These are phyloP conservation scores for Drosophila eohydei DNA, from an alignment of 2,888 invertebrate genomes.

Conservation along the genomic window DNA sequence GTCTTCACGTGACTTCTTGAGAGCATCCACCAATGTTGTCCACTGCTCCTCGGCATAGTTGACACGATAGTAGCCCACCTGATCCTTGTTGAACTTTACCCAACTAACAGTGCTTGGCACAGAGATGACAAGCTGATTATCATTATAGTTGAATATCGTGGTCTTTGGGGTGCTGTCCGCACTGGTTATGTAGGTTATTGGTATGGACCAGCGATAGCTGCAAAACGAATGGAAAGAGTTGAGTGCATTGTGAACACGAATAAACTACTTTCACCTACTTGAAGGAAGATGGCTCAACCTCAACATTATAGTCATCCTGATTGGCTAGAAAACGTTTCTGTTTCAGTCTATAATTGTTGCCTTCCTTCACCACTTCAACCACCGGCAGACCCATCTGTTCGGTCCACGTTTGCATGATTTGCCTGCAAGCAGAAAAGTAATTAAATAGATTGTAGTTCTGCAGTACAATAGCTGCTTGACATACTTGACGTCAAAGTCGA, in stretches of 20 bases:
- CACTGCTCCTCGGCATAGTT: slow-evolving; percentile 91
- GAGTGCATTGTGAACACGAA: background rate
- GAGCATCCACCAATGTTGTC: slow-evolving; percentile 84
- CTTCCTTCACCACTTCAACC: slow-evolving; percentile 87
- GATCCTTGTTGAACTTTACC: slow-evolving; percentile 94
- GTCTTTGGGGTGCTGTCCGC: slow-evolving; percentile 83
- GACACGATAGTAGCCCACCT: slow-evolving; percentile 95
- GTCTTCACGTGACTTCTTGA: slow-evolving; percentile 76
- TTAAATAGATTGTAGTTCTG: background rate
- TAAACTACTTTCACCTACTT: slow-evolving; percentile 84
- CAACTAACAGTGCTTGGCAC: slow-evolving; percentile 86
- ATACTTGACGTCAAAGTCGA: slow-evolving; percentile 85
- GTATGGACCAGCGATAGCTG: slow-evolving; percentile 94
- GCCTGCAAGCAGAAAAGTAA: slow-evolving; percentile 76
- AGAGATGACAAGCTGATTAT: slow-evolving; percentile 85
- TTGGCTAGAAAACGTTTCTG: slow-evolving; percentile 92
- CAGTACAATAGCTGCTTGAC: slow-evolving; percentile 16
- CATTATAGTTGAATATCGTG: slow-evolving; percentile 83
- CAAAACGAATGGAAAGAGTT: slow-evolving; percentile 37
- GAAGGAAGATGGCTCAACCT: slow-evolving; percentile 85
- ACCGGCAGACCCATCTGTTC: slow-evolving; percentile 95
- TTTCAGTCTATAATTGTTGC: slow-evolving; percentile 87
- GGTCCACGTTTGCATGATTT: slow-evolving; percentile 95
- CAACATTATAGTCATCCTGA: slow-evolving; percentile 86
- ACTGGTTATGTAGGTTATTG: slow-evolving; percentile 90